Conservation (phyloP, 2,888 invertebrate genomes). For the Oasisia sp. region DNA sequence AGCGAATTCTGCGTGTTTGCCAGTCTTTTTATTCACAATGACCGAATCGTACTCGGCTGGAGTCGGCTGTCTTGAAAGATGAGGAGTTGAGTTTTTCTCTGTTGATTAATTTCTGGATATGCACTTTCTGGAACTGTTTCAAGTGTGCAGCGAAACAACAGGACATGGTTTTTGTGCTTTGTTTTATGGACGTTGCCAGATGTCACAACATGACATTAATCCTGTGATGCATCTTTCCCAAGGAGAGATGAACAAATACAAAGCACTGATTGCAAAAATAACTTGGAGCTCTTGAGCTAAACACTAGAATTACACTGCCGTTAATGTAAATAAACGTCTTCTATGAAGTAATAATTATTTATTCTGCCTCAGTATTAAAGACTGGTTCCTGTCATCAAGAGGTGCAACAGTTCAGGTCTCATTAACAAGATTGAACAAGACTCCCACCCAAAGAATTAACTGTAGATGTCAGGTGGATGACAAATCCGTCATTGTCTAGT, state of each 20-base stretch:
- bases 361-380: no score
- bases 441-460: no score
- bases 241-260: neutral
- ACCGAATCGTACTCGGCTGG: neutral
- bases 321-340: no score
- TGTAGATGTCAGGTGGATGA: no score
- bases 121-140: neutral
- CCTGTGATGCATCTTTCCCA: neutral
- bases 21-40: neutral
- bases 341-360: no score
- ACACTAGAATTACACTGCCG: neutral
- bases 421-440: no score
- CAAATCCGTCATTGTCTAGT: no score
- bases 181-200: neutral
- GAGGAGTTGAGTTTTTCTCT: neutral
- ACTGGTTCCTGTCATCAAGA: no score
- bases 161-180: neutral
- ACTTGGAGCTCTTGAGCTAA: no score
- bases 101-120: no score
- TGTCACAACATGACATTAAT: neutral
- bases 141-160: neutral
- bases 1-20: neutral
- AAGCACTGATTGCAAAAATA: neutral
- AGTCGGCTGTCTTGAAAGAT: neutral
- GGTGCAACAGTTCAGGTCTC: no score